Percentiles rank a stretch among this genome's conserved stretches.
These are phyloP conservation scores for Incurvaria masculella DNA, from an alignment of 2,888 invertebrate genomes.

Conservation along the genomic window DNA sequence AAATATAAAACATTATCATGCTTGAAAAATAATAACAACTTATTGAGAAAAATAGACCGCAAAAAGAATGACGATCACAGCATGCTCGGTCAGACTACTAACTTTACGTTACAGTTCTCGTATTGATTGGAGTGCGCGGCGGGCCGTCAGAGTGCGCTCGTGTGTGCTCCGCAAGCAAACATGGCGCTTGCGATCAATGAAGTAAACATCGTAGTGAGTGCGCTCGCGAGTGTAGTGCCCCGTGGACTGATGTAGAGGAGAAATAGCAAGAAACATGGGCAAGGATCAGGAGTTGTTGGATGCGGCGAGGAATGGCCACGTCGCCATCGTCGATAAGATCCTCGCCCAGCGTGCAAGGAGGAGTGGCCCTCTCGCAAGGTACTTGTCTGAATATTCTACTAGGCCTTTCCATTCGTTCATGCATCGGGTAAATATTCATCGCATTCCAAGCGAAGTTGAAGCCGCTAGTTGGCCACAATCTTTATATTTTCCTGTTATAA, in stretches of 20 bases:
- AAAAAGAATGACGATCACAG: background rate
- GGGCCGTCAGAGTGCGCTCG: slow-evolving; percentile 49
- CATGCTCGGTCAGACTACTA: background rate
- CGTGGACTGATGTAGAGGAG: background rate
- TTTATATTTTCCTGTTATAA: no score
- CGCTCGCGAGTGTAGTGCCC: slow-evolving; percentile 30
- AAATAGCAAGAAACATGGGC: slow-evolving; percentile 64
- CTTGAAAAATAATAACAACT: no score
- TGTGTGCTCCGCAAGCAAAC: slow-evolving; percentile 42
- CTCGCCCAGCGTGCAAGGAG: slow-evolving; percentile 84
- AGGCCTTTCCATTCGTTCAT: no score
- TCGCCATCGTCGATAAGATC: slow-evolving; percentile 85
- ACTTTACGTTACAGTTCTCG: slow-evolving; percentile 6
- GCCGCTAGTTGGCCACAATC: no score
- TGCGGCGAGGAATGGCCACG: slow-evolving; percentile 91
- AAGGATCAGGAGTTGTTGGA: slow-evolving; percentile 96
- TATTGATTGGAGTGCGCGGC: slow-evolving; percentile 37
- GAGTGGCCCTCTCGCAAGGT: slow-evolving; percentile 93
- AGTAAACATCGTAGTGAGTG: slow-evolving; percentile 49
- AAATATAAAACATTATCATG: slow-evolving; percentile 2
- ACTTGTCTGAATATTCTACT: slow-evolving; percentile 19
- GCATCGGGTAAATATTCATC: no score
- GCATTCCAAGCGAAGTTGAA: no score
- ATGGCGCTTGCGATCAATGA: slow-evolving; percentile 79
- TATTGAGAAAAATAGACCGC: no score